These are phyloP conservation scores for Cyphomyrus plagiostoma DNA, from an alignment of 2,113 vertebrate species.

Conservation along the genomic window DNA sequence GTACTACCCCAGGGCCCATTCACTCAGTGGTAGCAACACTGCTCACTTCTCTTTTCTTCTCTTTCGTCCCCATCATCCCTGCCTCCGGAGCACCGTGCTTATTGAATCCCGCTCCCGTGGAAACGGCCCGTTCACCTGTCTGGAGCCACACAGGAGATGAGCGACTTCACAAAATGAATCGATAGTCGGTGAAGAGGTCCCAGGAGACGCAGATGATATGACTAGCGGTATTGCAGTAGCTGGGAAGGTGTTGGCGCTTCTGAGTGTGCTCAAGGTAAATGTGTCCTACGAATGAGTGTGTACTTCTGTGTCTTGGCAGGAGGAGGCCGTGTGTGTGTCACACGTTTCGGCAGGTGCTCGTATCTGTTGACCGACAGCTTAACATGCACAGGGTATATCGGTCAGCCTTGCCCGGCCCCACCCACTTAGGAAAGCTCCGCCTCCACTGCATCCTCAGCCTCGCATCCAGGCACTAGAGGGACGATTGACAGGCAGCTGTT, in stretches of 20 bases:
- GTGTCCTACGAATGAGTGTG: not conserved
- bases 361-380: not conserved
- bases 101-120: not conserved
- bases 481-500: not conserved
- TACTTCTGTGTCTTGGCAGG: not conserved
- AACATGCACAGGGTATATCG: not conserved
- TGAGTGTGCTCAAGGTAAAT: not conserved
- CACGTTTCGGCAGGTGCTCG: not conserved
- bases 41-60: not conserved
- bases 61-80: not conserved
- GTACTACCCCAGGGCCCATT: not conserved
- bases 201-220: not conserved
- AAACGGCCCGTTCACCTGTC: not conserved
- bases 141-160: not conserved
- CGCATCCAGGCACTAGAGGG: not conserved
- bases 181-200: not conserved
- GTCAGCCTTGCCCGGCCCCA: not conserved
- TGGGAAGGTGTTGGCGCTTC: not conserved
- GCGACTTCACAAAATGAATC: not conserved
- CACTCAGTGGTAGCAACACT: not conserved
- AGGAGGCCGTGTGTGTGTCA: not conserved
- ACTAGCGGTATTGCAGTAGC: not conserved
- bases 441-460: not conserved
- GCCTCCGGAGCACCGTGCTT: not conserved
- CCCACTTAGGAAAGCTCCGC: not conserved